Base-by-base conservation (phyloP, 2,113 vertebrate species). In the Meleagris gallopavo region DNA sequence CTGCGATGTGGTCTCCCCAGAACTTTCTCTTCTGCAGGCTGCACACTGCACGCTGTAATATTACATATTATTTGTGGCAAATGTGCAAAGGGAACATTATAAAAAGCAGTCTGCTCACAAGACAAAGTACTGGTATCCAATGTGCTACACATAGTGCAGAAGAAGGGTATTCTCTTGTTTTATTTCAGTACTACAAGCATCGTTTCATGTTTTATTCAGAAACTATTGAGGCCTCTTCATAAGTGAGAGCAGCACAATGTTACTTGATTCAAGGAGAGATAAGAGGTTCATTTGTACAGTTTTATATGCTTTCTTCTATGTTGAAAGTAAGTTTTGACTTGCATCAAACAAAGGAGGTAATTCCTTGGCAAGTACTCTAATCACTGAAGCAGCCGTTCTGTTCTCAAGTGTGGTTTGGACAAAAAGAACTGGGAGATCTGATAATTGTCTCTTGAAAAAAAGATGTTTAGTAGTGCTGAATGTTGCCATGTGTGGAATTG, bases 81-180 rank as follows among this genome's bases (percentile, higher is more conserved):
- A 54, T 30, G 13, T 85, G 34, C 38, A 60, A 12, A 43, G 15
- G 22, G 13, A 84, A 60, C 10, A 27, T 61, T 61, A 38, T 70
- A 89, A 50, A 85, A 94, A 61, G 9, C n/a, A 75, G 25, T 16
- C 27, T 43, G 50, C 10, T 74, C 87, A 43, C 30, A 8, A 65
- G 50, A 52, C 11, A 20, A 79, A 75, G 22, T 48, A 12, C 38
- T 71, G 40, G 9, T 60, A 25, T 54, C 61, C n/a, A 29, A 13
- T 29, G 21, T 52, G 24, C n/a, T 46, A 10, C 40, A 30, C 2
- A 0, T 10, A 11, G 8, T 11, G 2, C 6, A 24, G 5, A 32
- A 27, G 3, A 25, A 70, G 46, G 19, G 4, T 71, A 19, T 71
- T 70, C 8, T 20, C 21, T 40, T 76, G 12, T 32, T 71, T 66